phyloP scores from a whole-genome alignment of 2,888 invertebrate species.

The Tiliacea aurago region DNA sequence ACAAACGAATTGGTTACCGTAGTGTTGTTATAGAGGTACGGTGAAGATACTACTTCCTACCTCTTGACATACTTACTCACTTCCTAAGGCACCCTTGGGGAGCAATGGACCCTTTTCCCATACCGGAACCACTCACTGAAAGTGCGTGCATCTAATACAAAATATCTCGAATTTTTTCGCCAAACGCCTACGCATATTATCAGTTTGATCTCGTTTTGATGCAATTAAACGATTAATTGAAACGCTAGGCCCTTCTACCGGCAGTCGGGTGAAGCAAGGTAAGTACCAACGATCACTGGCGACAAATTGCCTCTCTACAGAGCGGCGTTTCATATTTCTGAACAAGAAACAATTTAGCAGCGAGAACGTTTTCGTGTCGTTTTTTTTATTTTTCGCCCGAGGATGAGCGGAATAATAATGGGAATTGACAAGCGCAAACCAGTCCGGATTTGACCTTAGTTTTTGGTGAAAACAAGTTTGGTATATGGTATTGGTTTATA shows the following conservation, averaged over 20 bases:
- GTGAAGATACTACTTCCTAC: conserved; percentile 11
- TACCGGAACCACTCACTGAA: conserved; percentile 32
- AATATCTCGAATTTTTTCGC: background rate
- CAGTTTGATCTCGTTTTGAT: conserved; percentile 51
- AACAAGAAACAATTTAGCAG: conserved; percentile 71
- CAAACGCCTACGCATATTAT: conserved; percentile 4
- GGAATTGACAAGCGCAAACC: conserved; percentile 48
- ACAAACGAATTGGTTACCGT: conserved; percentile 10
- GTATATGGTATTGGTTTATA: conserved; percentile 16
- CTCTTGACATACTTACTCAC: conserved; percentile 47
- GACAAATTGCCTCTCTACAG: conserved; percentile 74
- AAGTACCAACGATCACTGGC: conserved; percentile 66
- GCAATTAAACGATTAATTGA: conserved; percentile 68
- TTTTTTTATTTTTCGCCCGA: conserved; percentile 54
- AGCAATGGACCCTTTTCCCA: conserved; percentile 43
- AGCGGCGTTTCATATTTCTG: conserved; percentile 68
- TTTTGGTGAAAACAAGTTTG: conserved; percentile 30
- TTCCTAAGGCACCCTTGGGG: conserved; percentile 37
- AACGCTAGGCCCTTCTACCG: conserved; percentile 49
- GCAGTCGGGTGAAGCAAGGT: conserved; percentile 46
- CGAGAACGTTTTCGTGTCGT: conserved; percentile 60
- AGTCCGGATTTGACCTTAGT: conserved; percentile 21
- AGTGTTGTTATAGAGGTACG: conserved; percentile 6
- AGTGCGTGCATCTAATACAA: conserved; percentile 40
- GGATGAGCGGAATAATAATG: conserved; percentile 61